These are phyloP conservation scores for Antheraea assamensis DNA, from an alignment of 2,888 invertebrate species.

Conservation along the genomic window DNA sequence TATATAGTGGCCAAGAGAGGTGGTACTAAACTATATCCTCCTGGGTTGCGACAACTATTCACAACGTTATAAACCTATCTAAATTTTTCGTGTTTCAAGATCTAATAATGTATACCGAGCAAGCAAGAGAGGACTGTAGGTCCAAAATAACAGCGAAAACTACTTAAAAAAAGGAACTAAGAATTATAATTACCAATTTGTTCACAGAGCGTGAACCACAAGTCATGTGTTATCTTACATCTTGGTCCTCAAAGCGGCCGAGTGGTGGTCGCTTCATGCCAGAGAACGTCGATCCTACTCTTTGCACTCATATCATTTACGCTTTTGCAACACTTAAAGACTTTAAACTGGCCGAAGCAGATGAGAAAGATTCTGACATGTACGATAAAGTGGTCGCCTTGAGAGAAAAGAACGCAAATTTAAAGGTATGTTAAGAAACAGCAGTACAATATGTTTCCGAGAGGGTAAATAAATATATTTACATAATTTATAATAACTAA, in stretches of 20 bases:
- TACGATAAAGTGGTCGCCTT: conserved; percentile 93
- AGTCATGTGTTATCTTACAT: conserved; percentile 97
- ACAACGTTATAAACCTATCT: no score
- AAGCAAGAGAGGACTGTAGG: not conserved
- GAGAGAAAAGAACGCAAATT: conserved; percentile 92
- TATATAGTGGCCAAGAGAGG: no score
- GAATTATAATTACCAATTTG: not conserved
- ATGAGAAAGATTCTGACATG: conserved; percentile 91
- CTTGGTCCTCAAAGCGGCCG: conserved; percentile 96
- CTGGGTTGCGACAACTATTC: no score
- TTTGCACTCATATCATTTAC: conserved; percentile 97
- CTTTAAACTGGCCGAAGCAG: conserved; percentile 89
- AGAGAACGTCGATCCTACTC: conserved; percentile 92
- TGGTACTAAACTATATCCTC: no score
- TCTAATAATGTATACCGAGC: no score
- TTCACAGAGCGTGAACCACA: conserved; percentile 89
- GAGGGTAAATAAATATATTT: not conserved
- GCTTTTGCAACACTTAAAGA: conserved; percentile 96
- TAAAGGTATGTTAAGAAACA: conserved; percentile 83
- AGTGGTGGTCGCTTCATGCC: conserved; percentile 94
- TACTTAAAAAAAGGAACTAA: not conserved
- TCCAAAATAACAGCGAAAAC: not conserved
- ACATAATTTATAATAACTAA: no score
- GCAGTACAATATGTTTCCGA: not conserved
- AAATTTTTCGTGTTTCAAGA: no score